Evolutionary conservation across 2,888 invertebrate species (phyloP), one percentile per base, ranked within the genome.

Genomic region (Orthosia gracilis): DNA sequence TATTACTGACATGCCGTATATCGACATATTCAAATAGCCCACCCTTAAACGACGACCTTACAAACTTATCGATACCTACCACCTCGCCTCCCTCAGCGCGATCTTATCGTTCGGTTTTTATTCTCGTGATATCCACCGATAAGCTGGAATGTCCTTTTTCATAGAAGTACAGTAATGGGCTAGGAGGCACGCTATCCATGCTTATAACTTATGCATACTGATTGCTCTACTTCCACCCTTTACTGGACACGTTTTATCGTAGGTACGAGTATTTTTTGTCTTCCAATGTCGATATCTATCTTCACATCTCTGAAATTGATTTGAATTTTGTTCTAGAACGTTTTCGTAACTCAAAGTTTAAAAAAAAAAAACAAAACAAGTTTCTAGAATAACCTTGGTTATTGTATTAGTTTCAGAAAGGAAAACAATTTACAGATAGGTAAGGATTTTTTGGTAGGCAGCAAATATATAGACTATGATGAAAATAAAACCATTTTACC

Each of bases 91-190:
- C 87, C 88, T 78, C 66, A 87, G 86, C 74, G 89, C 90, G 96
- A 96, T 96, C 94, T 96, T 96, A 96, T 96, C 96, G 88, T 84
- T 71, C 85, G 80, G 93, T 95, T 96, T 96, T 96, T 96, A 96
- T 96, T 96, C 95, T 95, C 94, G 94, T 95, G 96, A 96, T 96
- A 96, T 93, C 95, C 94, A 91, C 86, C 94, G 96, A 96, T 96
- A 96, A 96, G 92, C 90, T 90, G 92, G 94, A 95, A 95, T 96
- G 96, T 96, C 95, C 96, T 96, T 96, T 96, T 96, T 94, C 96
- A 96, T 96, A 96, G 96, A 96, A 96, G 92, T 91, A 85, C 93
- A 91, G 92, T 96, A 96, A 96, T 96, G 96, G 95, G 90, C 88
- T 89, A 89, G 90, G 89, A 94, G 91, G 94, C 96, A 96, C 96